phyloP scores from a whole-genome alignment of 2,888 invertebrate genomes.

The Acanthoscelides obtectus region DNA sequence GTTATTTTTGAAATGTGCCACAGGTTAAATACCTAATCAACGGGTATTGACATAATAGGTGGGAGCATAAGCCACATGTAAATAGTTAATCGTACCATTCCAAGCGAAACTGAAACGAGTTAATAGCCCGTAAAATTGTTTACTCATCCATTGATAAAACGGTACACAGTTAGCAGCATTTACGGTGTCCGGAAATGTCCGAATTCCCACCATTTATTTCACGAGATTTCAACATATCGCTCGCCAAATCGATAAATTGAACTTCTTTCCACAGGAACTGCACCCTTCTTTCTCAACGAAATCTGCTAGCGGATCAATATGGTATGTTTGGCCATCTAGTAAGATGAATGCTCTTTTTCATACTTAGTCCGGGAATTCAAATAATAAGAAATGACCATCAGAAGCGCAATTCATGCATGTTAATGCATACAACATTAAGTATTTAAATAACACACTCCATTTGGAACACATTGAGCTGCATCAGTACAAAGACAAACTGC shows the following conservation, averaged over 20 bases:
- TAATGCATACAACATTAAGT: too few species aligned
- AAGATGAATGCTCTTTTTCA: too few species aligned
- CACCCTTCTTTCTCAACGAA: neutral
- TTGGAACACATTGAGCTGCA: too few species aligned
- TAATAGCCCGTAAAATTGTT: neutral
- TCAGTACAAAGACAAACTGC: too few species aligned
- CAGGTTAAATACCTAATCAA: too few species aligned
- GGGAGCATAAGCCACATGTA: neutral
- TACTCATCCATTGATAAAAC: neutral
- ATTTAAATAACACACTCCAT: too few species aligned
- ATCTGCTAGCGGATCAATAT: too few species aligned
- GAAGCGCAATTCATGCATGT: too few species aligned
- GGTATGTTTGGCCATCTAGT: too few species aligned
- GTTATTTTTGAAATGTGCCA: too few species aligned
- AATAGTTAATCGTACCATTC: neutral
- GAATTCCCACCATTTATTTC: neutral
- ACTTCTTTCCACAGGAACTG: neutral
- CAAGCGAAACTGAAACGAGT: neutral
- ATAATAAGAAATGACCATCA: too few species aligned
- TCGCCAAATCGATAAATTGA: neutral
- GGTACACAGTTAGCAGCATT: neutral
- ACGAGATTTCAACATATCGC: neutral
- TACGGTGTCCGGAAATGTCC: neutral
- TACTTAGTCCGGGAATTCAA: too few species aligned
- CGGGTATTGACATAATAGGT: neutral